Evolutionary conservation across 2,797 vertebrate genomes (phyloP).

Genomic region (Dipus sagitta): DNA sequence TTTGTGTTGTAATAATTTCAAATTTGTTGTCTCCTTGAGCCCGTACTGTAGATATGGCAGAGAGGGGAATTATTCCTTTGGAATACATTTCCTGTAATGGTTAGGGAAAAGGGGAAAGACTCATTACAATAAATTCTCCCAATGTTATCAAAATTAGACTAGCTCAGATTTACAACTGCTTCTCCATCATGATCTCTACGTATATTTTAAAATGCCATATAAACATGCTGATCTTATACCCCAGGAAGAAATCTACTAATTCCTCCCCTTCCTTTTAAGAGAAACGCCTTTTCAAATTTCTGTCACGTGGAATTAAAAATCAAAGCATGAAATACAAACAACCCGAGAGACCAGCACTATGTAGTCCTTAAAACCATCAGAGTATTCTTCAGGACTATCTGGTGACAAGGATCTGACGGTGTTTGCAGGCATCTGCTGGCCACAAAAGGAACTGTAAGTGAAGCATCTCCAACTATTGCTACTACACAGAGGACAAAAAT

Average conservation of each 20-base stretch:
- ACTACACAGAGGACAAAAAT: neutral
- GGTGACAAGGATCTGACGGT: slow-evolving; percentile 79
- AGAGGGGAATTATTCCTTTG: slow-evolving; percentile 95
- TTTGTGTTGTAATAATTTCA: slow-evolving; percentile 94
- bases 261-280: neutral
- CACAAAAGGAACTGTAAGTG: slow-evolving; percentile 81
- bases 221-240: neutral
- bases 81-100: slow-evolving; percentile 95
- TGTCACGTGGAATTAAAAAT: slow-evolving; percentile 57
- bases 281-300: slow-evolving; percentile 45
- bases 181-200: slow-evolving; percentile 42
- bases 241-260: slow-evolving; percentile 50
- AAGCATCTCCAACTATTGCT: slow-evolving; percentile 32
- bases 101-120: slow-evolving; percentile 63
- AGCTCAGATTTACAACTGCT: slow-evolving; percentile 15
- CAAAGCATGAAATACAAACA: slow-evolving; percentile 31
- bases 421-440: slow-evolving; percentile 91
- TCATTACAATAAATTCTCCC: slow-evolving; percentile 60
- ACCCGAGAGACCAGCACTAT: neutral
- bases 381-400: slow-evolving; percentile 25
- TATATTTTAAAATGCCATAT: slow-evolving; percentile 17
- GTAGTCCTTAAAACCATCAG: slow-evolving; percentile 23
- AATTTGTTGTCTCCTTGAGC: slow-evolving; percentile 96
- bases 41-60: slow-evolving; percentile 91
- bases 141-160: slow-evolving; percentile 41